phyloP scores from a whole-genome alignment of 1,140 invertebrate species.

The Euura saliciscinereae region DNA sequence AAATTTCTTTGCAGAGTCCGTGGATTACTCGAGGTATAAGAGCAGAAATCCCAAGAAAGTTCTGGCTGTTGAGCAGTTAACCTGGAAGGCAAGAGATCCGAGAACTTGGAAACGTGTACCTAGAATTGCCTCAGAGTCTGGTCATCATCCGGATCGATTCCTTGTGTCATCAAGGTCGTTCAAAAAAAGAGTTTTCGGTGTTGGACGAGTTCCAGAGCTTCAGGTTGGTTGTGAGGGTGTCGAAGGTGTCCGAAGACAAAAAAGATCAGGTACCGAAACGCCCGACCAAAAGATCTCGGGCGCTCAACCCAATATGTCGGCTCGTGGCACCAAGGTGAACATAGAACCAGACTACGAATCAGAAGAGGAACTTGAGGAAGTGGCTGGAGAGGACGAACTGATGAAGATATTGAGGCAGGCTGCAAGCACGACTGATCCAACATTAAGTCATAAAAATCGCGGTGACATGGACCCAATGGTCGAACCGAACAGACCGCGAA shows the following conservation, averaged over 20 bases:
- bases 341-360: slow-evolving; percentile 33
- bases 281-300: slow-evolving; percentile 13
- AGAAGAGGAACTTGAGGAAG: slow-evolving; percentile 18
- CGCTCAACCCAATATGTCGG: slow-evolving; percentile 8
- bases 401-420: slow-evolving; percentile 33
- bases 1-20: too few species aligned
- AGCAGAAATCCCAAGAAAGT: slow-evolving; percentile 36
- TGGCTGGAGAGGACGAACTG: slow-evolving; percentile 48
- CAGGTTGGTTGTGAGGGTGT: slow-evolving; percentile 49
- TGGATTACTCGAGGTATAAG: slow-evolving; percentile 17
- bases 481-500: slow-evolving; percentile 21
- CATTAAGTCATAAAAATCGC: slow-evolving; percentile 29
- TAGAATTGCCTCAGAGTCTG: not conserved
- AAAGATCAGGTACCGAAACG: slow-evolving; percentile 14
- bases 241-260: slow-evolving; percentile 27
- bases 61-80: not conserved
- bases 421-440: slow-evolving; percentile 17
- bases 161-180: not conserved
- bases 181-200: slow-evolving; percentile 21
- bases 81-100: slow-evolving; percentile 19
- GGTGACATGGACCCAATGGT: slow-evolving; percentile 45
- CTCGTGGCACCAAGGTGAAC: slow-evolving; percentile 18
- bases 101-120: slow-evolving; percentile 22
- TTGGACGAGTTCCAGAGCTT: slow-evolving; percentile 43
- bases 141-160: not conserved